Conservation (phyloP, 2,113 vertebrate species). For the Australoheros scitulus region DNA sequence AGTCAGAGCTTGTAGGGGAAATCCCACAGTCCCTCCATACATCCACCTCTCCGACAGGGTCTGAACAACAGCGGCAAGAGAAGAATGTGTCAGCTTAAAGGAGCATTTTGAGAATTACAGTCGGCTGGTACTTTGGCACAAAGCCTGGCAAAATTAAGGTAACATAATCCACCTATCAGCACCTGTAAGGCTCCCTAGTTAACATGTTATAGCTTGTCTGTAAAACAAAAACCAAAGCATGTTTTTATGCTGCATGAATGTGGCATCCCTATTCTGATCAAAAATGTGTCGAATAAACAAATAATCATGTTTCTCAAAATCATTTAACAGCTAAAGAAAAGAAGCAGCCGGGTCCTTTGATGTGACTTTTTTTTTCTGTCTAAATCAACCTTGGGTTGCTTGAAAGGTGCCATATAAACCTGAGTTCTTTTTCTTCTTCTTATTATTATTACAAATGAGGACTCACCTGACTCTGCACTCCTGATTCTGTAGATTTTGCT, state of each 20-base stretch:
- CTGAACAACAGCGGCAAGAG: slow-evolving; percentile 48
- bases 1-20: slow-evolving; percentile 28
- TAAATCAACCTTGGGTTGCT: not conserved
- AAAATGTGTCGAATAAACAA: not conserved
- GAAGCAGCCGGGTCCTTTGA: too few relatives aligned
- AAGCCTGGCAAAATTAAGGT: not conserved
- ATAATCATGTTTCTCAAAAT: too few relatives aligned
- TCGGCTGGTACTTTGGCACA: not conserved
- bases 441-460: not conserved
- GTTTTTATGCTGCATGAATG: not conserved
- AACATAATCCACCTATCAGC: not conserved
- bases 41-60: slow-evolving; percentile 71
- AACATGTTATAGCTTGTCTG: not conserved
- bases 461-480: slow-evolving; percentile 74
- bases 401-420: not conserved
- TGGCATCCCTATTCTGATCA: not conserved
- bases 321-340: too few relatives aligned
- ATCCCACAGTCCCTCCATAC: slow-evolving; percentile 75
- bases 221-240: not conserved
- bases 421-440: not conserved
- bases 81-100: too few relatives aligned
- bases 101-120: not conserved
- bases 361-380: too few relatives aligned
- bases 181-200: not conserved
- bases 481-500: slow-evolving; percentile 51